Conservation (phyloP, 2,113 vertebrate genomes). For the Syngnathus floridae region DNA sequence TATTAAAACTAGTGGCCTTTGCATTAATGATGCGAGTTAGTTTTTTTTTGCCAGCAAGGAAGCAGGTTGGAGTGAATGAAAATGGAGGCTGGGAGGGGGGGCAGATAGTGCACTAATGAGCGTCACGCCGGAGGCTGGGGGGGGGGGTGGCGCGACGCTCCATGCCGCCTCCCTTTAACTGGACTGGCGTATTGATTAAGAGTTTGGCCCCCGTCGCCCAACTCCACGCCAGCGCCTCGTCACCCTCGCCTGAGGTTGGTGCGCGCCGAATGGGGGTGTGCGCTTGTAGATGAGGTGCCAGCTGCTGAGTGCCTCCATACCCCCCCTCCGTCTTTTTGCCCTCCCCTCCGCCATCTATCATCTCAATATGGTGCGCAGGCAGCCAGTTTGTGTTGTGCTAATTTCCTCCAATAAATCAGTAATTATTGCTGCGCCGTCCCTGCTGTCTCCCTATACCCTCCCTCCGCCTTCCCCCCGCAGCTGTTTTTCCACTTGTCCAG, state of each 20-base stretch:
- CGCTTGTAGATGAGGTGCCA: constrained; percentile 86
- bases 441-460: constrained; percentile 60
- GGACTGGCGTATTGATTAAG: constrained; percentile 99
- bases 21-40: constrained; percentile 14
- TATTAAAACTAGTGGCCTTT: no score
- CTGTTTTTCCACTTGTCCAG: constrained; percentile 99
- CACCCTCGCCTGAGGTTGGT: constrained; percentile 52
- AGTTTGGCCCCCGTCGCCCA: constrained; percentile 85
- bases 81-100: constrained; percentile 42
- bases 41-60: constrained; percentile 19
- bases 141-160: constrained; percentile 66
- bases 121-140: constrained; percentile 32
- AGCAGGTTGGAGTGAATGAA: constrained; percentile 39
- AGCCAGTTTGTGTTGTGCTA: constrained; percentile 99
- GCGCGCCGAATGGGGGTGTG: constrained; percentile 13
- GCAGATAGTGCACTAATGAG: constrained; percentile 55
- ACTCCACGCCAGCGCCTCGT: constrained; percentile 60
- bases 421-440: constrained; percentile 99
- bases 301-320: constrained; percentile 90
- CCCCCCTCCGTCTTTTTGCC: constrained; percentile 26
- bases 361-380: constrained; percentile 98
- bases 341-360: constrained; percentile 84
- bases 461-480: constrained; percentile 76
- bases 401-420: constrained; percentile 99
- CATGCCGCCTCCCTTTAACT: constrained; percentile 78